These are phyloP conservation scores for Doryteuthis pealeii DNA, from an alignment of 1,140 invertebrate species.

Conservation along the genomic window DNA sequence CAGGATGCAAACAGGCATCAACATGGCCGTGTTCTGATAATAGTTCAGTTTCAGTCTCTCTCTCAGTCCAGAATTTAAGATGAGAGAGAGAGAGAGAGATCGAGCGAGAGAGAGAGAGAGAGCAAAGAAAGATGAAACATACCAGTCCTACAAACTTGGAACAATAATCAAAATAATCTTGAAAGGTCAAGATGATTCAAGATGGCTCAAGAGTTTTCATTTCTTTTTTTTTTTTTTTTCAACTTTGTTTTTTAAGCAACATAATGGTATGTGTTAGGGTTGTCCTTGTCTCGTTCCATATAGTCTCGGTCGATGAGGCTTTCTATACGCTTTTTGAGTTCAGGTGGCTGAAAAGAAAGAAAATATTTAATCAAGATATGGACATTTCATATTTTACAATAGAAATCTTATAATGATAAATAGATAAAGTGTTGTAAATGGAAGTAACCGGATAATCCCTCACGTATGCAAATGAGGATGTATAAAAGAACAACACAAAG, in stretches of 20 bases:
- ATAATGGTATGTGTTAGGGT: constrained; percentile 97
- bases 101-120: neutral
- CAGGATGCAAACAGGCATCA: neutral
- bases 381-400: neutral
- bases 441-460: too few relatives aligned
- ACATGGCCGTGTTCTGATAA: neutral
- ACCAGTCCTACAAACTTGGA: neutral
- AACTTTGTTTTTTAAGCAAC: constrained; percentile 73
- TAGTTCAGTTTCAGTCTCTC: neutral
- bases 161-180: neutral
- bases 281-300: constrained; percentile 97
- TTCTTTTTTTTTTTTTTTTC: neutral
- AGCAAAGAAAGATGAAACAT: neutral
- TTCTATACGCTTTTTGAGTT: constrained; percentile 97
- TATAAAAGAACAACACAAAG: too few relatives aligned
- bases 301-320: constrained; percentile 98
- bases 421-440: constrained; percentile 16
- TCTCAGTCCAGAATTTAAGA: neutral
- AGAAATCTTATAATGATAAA: constrained; percentile 9
- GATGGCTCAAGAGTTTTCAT: neutral
- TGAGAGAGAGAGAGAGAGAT: neutral
- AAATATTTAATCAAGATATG: too few relatives aligned
- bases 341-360: constrained; percentile 62
- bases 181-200: neutral
- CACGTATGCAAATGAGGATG: too few relatives aligned